These are phyloP conservation scores for Pemphredon lugubris DNA, from an alignment of 2,888 invertebrate species.

Conservation along the genomic window DNA sequence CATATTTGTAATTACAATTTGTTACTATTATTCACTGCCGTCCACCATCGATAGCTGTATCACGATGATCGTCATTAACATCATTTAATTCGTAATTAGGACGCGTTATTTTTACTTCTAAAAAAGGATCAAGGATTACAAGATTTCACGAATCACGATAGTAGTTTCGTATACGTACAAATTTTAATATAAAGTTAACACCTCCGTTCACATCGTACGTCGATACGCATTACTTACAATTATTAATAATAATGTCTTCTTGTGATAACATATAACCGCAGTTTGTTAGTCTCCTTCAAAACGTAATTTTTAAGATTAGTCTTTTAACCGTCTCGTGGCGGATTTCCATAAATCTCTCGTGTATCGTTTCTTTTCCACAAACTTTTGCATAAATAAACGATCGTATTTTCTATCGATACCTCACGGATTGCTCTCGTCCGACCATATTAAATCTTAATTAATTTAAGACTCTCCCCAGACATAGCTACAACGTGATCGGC, in stretches of 20 bases:
- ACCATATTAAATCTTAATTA: background rate
- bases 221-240: slow-evolving; percentile 71
- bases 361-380: slow-evolving; percentile 58
- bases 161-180: slow-evolving; percentile 51
- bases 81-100: too few relatives aligned
- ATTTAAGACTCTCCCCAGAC: background rate
- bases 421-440: background rate
- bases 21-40: too few relatives aligned
- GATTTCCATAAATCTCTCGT: slow-evolving; percentile 47
- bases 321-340: slow-evolving; percentile 44
- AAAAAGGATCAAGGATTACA: background rate
- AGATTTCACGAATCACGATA: background rate
- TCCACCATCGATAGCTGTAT: too few relatives aligned
- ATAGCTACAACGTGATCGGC: slow-evolving; percentile 11
- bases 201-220: slow-evolving; percentile 64
- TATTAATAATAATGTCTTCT: slow-evolving; percentile 67
- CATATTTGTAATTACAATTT: too few relatives aligned
- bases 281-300: slow-evolving; percentile 72
- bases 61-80: too few relatives aligned
- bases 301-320: slow-evolving; percentile 70
- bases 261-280: slow-evolving; percentile 66
- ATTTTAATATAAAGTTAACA: slow-evolving; percentile 71
- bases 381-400: slow-evolving; percentile 67
- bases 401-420: slow-evolving; percentile 17
- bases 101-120: background rate